Conservation (phyloP, 2,888 invertebrate genomes). For the Agrypnus murinus region DNA sequence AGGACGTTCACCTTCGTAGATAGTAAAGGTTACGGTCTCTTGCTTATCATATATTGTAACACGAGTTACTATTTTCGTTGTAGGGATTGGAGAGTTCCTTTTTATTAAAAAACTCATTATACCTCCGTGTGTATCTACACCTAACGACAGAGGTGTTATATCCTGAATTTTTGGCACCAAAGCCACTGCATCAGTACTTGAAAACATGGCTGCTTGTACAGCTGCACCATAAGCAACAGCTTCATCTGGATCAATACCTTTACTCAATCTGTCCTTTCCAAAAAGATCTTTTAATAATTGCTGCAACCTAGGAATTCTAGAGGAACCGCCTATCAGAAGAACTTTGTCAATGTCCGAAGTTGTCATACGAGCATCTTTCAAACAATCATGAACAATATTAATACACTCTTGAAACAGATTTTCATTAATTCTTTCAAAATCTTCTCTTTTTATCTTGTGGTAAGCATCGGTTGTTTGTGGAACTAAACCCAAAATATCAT, state of each 20-base stretch:
- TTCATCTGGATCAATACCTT: slow-evolving; percentile 38
- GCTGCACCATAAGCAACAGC: slow-evolving; percentile 42
- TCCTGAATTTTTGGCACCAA: slow-evolving; percentile 20
- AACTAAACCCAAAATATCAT: slow-evolving; percentile 12
- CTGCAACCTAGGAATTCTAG: slow-evolving; percentile 35
- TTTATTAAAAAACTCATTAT: slow-evolving; percentile 31
- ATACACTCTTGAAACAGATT: slow-evolving; percentile 17
- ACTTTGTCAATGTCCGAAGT: slow-evolving; percentile 31
- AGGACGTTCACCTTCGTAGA: slow-evolving; percentile 51
- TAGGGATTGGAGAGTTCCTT: slow-evolving; percentile 39
- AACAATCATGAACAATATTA: slow-evolving; percentile 27
- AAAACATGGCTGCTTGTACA: slow-evolving; percentile 25
- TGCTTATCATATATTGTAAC: slow-evolving; percentile 39
- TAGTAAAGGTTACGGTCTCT: slow-evolving; percentile 31
- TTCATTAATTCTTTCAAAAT: slow-evolving; percentile 28
- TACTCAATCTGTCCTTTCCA: slow-evolving; percentile 11
- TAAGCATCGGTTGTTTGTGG: not conserved
- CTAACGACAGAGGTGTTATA: slow-evolving; percentile 39
- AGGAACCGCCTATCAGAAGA: slow-evolving; percentile 32
- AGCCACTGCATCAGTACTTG: not conserved
- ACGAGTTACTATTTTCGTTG: slow-evolving; percentile 21
- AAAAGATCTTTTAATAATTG: slow-evolving; percentile 25
- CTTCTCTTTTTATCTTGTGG: slow-evolving; percentile 22
- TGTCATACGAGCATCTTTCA: slow-evolving; percentile 32
- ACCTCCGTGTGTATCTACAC: slow-evolving; percentile 16